These are phyloP conservation scores for Temnothorax rugatulus DNA, from an alignment of 2,888 invertebrate species.

Conservation along the genomic window DNA sequence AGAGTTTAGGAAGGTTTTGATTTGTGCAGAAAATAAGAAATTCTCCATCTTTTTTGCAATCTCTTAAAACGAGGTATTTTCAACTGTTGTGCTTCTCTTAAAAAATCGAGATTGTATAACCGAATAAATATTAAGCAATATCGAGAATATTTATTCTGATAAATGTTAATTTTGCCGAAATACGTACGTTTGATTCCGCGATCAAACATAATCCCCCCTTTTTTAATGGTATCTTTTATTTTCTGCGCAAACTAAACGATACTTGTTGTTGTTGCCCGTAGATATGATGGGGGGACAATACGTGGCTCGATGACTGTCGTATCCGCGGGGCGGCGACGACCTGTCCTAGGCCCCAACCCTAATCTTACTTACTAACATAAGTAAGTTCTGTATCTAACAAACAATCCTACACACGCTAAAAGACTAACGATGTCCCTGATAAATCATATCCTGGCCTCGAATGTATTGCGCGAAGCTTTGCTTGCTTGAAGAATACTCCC, in stretches of 20 bases:
- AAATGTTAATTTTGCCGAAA: background rate
- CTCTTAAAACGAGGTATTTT: background rate
- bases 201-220: background rate
- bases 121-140: constrained; percentile 13
- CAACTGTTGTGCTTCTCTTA: background rate
- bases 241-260: constrained; percentile 86
- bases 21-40: constrained; percentile 86
- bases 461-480: constrained; percentile 85
- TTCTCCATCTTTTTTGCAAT: constrained; percentile 11
- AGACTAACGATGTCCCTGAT: constrained; percentile 81
- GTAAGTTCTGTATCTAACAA: constrained; percentile 86
- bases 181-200: constrained; percentile 34
- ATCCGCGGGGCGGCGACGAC: constrained; percentile 88
- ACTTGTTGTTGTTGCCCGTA: constrained; percentile 87
- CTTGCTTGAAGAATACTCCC: constrained; percentile 76
- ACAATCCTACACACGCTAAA: constrained; percentile 80
- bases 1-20: constrained; percentile 82
- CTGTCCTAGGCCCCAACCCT: constrained; percentile 86
- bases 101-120: constrained; percentile 8
- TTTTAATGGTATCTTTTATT: constrained; percentile 77
- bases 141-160: background rate
- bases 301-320: constrained; percentile 89
- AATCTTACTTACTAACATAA: constrained; percentile 87
- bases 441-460: constrained; percentile 82
- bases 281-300: constrained; percentile 88